Percentiles rank a stretch among this genome's conserved stretches.
Conservation (phyloP, 1,140 invertebrate species). For the Sminthurinus signatus region DNA sequence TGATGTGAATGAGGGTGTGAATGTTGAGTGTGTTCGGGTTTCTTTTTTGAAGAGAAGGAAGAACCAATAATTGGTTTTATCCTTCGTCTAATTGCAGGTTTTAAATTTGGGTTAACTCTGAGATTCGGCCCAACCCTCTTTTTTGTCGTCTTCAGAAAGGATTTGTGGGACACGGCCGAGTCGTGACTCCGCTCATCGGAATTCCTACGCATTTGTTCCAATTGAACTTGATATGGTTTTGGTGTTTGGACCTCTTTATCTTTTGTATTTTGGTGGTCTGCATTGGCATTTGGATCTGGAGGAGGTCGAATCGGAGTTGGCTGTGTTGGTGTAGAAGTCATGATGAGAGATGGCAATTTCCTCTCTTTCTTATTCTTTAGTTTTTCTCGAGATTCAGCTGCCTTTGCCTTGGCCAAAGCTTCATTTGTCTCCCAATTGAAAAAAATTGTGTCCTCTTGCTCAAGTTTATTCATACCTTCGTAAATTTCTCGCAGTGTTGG, state of each 20-base stretch:
- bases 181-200: no score
- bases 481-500: background rate
- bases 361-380: background rate
- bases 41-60: no score
- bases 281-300: background rate
- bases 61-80: no score
- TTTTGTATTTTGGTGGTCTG: background rate
- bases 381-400: background rate
- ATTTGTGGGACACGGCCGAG: no score
- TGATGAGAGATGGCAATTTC: background rate
- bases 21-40: background rate
- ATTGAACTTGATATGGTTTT: background rate
- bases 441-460: background rate
- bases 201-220: background rate
- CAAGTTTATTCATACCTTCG: conserved; percentile 1
- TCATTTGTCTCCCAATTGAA: background rate
- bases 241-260: background rate
- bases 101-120: no score
- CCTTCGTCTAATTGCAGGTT: no score
- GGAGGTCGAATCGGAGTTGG: background rate
- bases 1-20: background rate
- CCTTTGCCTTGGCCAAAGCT: background rate
- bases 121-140: no score
- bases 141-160: no score
- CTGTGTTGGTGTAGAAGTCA: background rate